phyloP scores from a whole-genome alignment of 2,797 vertebrate species.

The Falco cherrug region DNA sequence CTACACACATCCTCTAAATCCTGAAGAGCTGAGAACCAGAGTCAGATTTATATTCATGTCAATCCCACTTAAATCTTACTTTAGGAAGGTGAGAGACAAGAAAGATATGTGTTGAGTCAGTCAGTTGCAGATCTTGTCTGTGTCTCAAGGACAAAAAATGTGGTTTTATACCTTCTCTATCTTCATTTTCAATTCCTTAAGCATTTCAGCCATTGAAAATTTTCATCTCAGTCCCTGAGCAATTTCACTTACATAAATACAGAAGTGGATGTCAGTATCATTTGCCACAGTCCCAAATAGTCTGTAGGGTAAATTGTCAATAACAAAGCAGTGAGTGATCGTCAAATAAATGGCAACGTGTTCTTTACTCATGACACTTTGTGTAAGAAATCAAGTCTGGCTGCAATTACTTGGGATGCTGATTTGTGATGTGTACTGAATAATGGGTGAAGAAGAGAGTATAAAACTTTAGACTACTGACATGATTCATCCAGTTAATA shows the following conservation, averaged over 20 bases:
- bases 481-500: not conserved
- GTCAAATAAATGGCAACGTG: not conserved
- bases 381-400: not conserved
- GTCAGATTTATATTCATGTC: not conserved
- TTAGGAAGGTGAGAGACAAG: not conserved
- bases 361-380: constrained; percentile 8
- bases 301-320: constrained; percentile 7
- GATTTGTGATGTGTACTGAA: not conserved
- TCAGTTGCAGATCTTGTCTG: not conserved
- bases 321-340: constrained; percentile 12
- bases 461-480: not conserved
- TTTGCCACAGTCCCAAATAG: not conserved
- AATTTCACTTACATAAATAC: constrained; percentile 27
- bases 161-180: not conserved
- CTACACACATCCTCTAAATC: not conserved
- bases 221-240: not conserved
- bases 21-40: not conserved
- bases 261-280: not conserved
- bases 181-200: constrained; percentile 8
- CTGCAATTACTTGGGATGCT: constrained; percentile 2
- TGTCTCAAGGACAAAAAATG: constrained; percentile 18
- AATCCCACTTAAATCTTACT: constrained; percentile 23
- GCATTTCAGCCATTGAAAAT: constrained; percentile 4
- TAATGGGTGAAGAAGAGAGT: not conserved
- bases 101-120: not conserved